Evolutionary conservation across 1,140 invertebrate species (phyloP).

Genomic region (Papilio helenus): DNA sequence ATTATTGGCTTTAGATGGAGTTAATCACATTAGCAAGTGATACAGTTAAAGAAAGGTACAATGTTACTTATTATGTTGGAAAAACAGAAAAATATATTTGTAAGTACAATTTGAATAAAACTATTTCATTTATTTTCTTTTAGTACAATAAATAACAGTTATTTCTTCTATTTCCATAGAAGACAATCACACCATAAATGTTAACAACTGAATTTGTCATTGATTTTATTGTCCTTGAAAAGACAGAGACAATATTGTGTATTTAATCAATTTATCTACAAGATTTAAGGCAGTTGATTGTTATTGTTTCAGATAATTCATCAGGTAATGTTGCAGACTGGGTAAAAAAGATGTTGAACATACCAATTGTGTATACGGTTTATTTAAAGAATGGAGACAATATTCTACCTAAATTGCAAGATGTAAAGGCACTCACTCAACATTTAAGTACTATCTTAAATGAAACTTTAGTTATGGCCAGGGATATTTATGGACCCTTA

Average conservation of each 20-base stretch:
- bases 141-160: no score
- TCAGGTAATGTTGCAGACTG: conserved; percentile 72
- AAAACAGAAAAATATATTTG: conserved; percentile 59
- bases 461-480: conserved; percentile 58
- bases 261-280: no score
- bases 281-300: background rate
- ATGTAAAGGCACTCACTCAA: conserved; percentile 52
- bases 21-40: conserved; percentile 56
- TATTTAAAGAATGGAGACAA: conserved; percentile 55
- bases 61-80: conserved; percentile 56
- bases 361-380: conserved; percentile 67
- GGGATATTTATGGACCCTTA: conserved; percentile 67
- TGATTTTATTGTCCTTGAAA: no score
- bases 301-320: conserved; percentile 65
- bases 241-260: no score
- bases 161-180: no score
- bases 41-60: conserved; percentile 53
- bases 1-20: conserved; percentile 53
- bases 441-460: conserved; percentile 59
- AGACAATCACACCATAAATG: no score
- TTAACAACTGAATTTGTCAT: no score
- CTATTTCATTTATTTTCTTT: background rate
- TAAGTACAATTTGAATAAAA: conserved; percentile 46
- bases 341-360: conserved; percentile 70
- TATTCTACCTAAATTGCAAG: conserved; percentile 49